Base-by-base conservation (phyloP, 2,888 invertebrate genomes). In the Cacoxenus indagator region DNA sequence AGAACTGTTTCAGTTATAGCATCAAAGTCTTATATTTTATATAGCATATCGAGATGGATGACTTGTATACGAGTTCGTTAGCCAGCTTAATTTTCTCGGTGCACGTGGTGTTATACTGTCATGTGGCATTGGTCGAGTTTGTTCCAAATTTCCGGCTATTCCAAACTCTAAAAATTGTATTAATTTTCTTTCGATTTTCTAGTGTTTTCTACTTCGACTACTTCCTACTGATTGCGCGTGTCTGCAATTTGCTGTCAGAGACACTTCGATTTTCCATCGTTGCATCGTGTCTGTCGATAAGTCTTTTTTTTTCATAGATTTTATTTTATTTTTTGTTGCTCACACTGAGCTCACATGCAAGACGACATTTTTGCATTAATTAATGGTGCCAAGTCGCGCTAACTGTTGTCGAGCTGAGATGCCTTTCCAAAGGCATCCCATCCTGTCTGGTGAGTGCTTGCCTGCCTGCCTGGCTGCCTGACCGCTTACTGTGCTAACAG, bases 101-200 rank as follows among this genome's bases (percentile, higher is more conserved):
- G 57, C 59, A 17, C 75, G 85, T 74, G 74, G 87, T 91, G 95
- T 94, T 27, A 89, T 95, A 4, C 94, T 94, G 0, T 94, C 94
- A 0, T 86, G 78, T 69, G 86, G 85, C 14, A 70, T 78, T 17
- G 76, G 83, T 5, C 86, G 85, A 67, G 87, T 79, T 6, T 75
- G 77, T 77, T 90, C 91, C 0, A 91, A 92, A 74, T 92, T 90
- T 79, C 94, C 95, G 0, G 95, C n/a, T n/a, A n/a, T n/a, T n/a
- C n/a, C n/a, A n/a, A n/a, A n/a, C n/a, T n/a, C n/a, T n/a, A n/a
- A n/a, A n/a, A n/a, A n/a, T n/a, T n/a, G n/a, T n/a, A n/a, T n/a
- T n/a, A n/a, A n/a, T n/a, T n/a, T n/a, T n/a, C n/a, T n/a, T 4
- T 37, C 2, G 37, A 37, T 37, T 37, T 37, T 37, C n/a, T 37